Percentiles rank a stretch among this genome's conserved stretches.
phyloP scores from a whole-genome alignment of 2,888 invertebrate genomes.

The Scaeva pyrastri region DNA sequence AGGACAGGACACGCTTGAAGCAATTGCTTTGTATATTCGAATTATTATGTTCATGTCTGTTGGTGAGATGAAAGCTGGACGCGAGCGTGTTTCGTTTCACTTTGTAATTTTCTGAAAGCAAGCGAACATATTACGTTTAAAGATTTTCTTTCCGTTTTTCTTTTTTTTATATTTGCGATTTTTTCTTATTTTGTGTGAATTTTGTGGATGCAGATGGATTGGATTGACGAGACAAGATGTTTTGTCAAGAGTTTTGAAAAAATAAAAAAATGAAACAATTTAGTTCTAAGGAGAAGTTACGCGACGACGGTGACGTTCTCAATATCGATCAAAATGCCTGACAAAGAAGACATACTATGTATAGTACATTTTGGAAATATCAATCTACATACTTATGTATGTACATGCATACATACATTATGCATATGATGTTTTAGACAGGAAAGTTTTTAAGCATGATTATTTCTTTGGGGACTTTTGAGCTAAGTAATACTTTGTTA shows the following conservation, averaged over 20 bases:
- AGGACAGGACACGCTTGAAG: conserved; percentile 64
- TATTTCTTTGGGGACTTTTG: too few species aligned
- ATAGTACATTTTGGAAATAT: too few species aligned
- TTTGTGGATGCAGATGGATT: conserved; percentile 2
- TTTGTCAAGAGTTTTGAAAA: conserved; percentile 42
- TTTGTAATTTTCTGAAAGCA: conserved; percentile 45
- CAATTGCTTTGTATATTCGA: conserved; percentile 71
- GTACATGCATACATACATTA: too few species aligned
- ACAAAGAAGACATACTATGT: too few species aligned
- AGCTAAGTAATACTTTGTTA: too few species aligned
- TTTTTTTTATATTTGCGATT: conserved; percentile 10
- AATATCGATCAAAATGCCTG: too few species aligned
- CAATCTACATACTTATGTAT: too few species aligned
- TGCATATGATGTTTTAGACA: too few species aligned
- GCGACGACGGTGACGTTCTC: neutral
- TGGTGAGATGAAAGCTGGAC: conserved; percentile 62
- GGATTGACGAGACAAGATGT: conserved; percentile 53
- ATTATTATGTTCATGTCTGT: conserved; percentile 62
- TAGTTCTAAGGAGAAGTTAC: neutral
- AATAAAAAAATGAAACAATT: conserved; percentile 12
- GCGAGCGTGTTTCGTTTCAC: conserved; percentile 53
- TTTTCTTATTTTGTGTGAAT: neutral
- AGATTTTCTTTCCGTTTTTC: conserved; percentile 23
- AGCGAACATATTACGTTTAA: conserved; percentile 2
- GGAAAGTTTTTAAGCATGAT: too few species aligned